Conservation (phyloP, 2,113 vertebrate species). For the Galemys pyrenaicus region DNA sequence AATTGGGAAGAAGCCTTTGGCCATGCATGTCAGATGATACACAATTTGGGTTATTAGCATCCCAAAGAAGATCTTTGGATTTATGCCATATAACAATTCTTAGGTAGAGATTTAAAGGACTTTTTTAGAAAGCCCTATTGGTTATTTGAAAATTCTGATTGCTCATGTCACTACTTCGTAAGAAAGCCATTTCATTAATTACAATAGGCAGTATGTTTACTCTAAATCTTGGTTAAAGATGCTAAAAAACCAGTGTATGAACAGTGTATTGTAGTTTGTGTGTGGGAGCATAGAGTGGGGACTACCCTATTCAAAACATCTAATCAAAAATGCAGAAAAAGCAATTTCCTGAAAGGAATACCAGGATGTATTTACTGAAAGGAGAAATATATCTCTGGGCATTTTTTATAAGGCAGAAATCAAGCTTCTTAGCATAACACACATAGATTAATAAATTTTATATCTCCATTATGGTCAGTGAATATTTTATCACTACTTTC, state of each 20-base stretch:
- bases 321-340: neutral
- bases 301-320: neutral
- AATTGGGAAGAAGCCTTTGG: neutral
- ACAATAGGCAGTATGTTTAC: neutral
- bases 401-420: neutral
- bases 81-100: neutral
- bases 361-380: neutral
- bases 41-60: neutral
- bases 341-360: neutral
- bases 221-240: neutral
- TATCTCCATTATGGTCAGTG: neutral
- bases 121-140: neutral
- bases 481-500: neutral
- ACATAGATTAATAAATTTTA: neutral
- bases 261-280: neutral
- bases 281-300: neutral
- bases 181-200: slow-evolving; percentile 20
- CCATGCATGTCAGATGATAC: neutral
- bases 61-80: neutral
- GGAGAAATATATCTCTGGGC: neutral
- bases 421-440: neutral
- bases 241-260: neutral
- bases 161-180: neutral
- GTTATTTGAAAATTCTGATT: neutral
- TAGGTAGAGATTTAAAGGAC: neutral